Conservation (phyloP, 2,113 vertebrate species). For the Mormoops blainvillei region DNA sequence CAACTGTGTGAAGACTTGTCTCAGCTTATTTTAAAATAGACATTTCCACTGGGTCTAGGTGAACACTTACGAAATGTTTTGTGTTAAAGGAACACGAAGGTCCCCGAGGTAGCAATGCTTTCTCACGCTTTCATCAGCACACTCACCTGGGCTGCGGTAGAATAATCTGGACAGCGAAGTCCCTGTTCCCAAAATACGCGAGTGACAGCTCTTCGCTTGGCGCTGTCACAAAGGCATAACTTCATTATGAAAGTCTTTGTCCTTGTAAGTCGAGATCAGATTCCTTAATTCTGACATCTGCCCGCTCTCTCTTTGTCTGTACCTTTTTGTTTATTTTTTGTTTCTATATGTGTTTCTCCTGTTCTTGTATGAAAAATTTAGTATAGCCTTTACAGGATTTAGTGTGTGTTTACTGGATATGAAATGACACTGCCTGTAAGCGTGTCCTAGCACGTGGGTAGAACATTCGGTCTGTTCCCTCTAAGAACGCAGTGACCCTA, state of each 20-base stretch:
- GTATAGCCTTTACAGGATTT: neutral
- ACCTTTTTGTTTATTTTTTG: neutral
- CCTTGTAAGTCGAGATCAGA: neutral
- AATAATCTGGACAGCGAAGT: neutral
- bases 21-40: neutral
- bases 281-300: neutral
- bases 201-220: fast-evolving
- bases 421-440: neutral
- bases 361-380: neutral
- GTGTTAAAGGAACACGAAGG: neutral
- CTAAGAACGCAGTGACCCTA: neutral
- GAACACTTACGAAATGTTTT: neutral
- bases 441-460: neutral
- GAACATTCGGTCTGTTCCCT: neutral
- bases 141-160: neutral
- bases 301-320: neutral
- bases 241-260: neutral
- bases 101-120: neutral
- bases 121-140: neutral
- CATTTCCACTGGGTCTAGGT: neutral
- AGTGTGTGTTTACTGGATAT: neutral
- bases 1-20: neutral
- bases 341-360: neutral
- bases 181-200: neutral
- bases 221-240: neutral